Percentiles rank a stretch among this genome's conserved stretches.
Evolutionary conservation across 2,113 vertebrate species (phyloP).

Genomic region (Shinisaurus crocodilurus): DNA sequence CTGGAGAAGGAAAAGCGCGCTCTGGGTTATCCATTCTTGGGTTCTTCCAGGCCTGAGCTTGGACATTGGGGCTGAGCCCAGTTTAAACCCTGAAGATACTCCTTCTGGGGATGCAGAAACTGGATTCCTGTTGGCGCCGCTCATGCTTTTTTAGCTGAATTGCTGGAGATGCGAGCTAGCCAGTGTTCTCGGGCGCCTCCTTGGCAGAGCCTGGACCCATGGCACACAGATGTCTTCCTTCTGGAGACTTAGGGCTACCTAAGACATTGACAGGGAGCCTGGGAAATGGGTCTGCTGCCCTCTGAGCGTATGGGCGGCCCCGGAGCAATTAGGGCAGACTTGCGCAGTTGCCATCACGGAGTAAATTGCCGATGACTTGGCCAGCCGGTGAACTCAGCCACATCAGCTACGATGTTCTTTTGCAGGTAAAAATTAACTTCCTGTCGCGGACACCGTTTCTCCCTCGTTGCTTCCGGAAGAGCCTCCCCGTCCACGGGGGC

Average conservation of each 20-base stretch:
- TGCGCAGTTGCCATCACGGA: fast-evolving
- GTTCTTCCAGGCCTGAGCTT: background rate
- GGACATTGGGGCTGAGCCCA: background rate
- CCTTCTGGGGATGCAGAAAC: background rate
- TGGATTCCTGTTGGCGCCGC: background rate
- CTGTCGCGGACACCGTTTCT: background rate
- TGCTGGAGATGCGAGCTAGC: background rate
- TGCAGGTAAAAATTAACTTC: slow-evolving; percentile 12
- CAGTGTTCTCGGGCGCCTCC: background rate
- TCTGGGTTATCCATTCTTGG: background rate
- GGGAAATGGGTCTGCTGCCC: fast-evolving
- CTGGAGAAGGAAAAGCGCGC: background rate
- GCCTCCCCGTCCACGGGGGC: background rate
- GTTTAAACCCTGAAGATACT: background rate
- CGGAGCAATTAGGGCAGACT: background rate
- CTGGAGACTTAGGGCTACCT: fast-evolving
- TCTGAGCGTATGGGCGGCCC: background rate
- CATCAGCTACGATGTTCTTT: fast-evolving
- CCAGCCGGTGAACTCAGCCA: background rate
- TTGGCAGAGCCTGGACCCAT: background rate
- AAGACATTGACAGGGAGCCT: background rate
- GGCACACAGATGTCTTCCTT: background rate
- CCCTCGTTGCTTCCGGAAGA: background rate
- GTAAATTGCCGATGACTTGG: background rate
- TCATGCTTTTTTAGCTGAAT: background rate